Percentiles rank a stretch among this genome's conserved stretches.
Conservation (phyloP, 2,888 invertebrate genomes). For the Scrobipalpa costella region DNA sequence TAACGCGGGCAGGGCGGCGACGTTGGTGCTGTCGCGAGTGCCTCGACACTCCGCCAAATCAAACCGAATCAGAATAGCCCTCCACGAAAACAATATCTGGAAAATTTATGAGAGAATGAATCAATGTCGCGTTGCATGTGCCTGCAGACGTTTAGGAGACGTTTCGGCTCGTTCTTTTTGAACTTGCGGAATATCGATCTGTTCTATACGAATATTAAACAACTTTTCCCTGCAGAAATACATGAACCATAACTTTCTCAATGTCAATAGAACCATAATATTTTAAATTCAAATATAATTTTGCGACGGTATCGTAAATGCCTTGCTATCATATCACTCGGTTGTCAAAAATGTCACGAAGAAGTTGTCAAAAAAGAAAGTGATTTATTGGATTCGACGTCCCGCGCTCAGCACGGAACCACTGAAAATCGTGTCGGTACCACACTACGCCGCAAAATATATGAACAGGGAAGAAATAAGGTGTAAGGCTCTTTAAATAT, state of each 20-base stretch:
- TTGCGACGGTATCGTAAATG: background rate
- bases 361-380: too few relatives aligned
- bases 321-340: too few relatives aligned
- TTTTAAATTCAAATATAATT: background rate
- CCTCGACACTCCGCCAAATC: conserved; percentile 35
- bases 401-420: background rate
- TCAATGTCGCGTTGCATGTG: conserved; percentile 13
- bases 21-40: conserved; percentile 54
- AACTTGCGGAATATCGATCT: background rate
- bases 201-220: background rate
- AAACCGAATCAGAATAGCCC: conserved; percentile 42
- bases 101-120: conserved; percentile 27
- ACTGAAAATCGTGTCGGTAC: background rate
- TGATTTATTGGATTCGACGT: background rate
- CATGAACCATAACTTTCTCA: background rate
- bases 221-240: background rate
- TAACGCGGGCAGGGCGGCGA: conserved; percentile 54
- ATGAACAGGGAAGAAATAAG: too few relatives aligned
- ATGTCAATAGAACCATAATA: background rate
- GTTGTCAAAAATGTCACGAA: background rate
- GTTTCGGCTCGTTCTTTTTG: background rate
- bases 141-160: too few relatives aligned
- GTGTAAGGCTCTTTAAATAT: too few relatives aligned
- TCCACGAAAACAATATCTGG: conserved; percentile 43
- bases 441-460: background rate